Evolutionary conservation across 2,797 vertebrate genomes (phyloP).

Genomic region (Octomys mimax): DNA sequence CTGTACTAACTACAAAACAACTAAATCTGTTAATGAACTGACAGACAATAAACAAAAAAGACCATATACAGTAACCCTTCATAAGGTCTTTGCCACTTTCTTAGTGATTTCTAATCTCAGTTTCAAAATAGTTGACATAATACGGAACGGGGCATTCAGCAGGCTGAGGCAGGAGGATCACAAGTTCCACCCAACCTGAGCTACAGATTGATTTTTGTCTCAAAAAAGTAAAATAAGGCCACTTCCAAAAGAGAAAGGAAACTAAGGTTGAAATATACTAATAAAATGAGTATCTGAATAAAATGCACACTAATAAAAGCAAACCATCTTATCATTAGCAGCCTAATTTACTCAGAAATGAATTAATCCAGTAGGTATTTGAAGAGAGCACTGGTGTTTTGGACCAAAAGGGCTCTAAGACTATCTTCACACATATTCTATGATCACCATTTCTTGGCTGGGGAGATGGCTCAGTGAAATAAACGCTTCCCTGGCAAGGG

Average conservation of each 20-base stretch:
- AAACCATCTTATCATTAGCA: not conserved
- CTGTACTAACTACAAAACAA: not conserved
- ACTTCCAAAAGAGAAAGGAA: constrained; percentile 39
- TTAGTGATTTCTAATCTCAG: not conserved
- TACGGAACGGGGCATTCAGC: not conserved
- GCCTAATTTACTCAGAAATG: constrained; percentile 53
- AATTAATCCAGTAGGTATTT: not conserved
- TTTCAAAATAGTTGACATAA: constrained; percentile 38
- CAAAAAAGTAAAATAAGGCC: not conserved
- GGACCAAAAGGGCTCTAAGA: not conserved
- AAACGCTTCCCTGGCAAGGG: no score
- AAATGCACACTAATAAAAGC: not conserved
- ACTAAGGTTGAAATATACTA: not conserved
- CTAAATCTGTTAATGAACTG: constrained; percentile 36
- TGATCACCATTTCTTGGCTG: not conserved
- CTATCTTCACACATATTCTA: not conserved
- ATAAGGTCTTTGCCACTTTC: not conserved
- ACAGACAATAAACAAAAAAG: not conserved
- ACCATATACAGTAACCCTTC: not conserved
- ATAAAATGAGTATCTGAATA: not conserved
- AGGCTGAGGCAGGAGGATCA: not conserved
- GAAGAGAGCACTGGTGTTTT: not conserved
- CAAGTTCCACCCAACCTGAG: not conserved
- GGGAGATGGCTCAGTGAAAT: no score
- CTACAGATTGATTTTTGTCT: not conserved